Base-by-base conservation (phyloP, 2,797 vertebrate species). In the Sphenopsis melanotis region DNA sequence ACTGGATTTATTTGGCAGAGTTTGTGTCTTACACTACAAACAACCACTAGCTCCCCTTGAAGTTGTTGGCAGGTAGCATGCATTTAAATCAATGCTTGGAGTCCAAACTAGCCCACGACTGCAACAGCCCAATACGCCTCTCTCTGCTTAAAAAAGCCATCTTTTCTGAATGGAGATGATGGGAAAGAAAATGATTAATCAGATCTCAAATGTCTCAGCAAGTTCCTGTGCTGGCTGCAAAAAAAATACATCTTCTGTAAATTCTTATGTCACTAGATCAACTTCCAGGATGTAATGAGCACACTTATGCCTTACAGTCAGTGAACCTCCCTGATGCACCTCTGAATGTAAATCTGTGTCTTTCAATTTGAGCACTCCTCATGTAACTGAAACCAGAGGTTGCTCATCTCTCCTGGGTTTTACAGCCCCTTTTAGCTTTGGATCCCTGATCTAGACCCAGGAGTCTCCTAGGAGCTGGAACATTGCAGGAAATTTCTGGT, bases 1-100 rank as follows among this genome's bases (percentile, higher is more conserved):
- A 91, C 24, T 85, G 88, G 70, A 81, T 89, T 94, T 93, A 89
- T 81, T 83, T 92, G 36, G 32, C 6, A 17, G 66, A 81, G 75
- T 44, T 56, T 91, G n/a, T 89, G 79, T 82, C 89, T 94, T 55
- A 79, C 59, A 89, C 65, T 87, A 41, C 76, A 83, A 63, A 23
- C 22, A 77, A 9, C 70, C 46, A 30, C 32, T 53, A 46, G 17
- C 14, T 74, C 59, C 49, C 47, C 42, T 77, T 68, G 57, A 79
- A 55, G 34, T 2, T 71, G 27, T 41, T 89, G 89, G 93, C 52
- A 90, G 83, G 91, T 87, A 79, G 34, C 42, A 46, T 41, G n/a
- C 49, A 74, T 88, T 93, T 90, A 79, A 88, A 88, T 76, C 50
- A 76, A 11, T 46, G 60, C 13, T 17, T 84, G 87, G 47, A 91